Base-by-base conservation (phyloP, 2,888 invertebrate genomes). In the Colletes collaris region DNA sequence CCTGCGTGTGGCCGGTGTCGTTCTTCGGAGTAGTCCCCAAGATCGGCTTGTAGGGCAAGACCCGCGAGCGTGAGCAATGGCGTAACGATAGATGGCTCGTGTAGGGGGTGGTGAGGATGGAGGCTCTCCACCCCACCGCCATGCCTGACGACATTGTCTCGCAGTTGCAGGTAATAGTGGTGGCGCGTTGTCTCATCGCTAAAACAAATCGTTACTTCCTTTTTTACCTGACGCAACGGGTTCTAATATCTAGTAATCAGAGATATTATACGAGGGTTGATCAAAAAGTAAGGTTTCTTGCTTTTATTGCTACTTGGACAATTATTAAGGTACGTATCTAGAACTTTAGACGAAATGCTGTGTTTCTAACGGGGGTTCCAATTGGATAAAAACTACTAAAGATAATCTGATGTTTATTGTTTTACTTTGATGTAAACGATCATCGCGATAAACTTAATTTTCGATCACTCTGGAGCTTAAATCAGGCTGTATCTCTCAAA, bases 141-240 rank as follows among this genome's bases (percentile, higher is more conserved):
- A 90, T 94, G 92, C 91, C 94, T 94, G 77, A 95, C 93, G 76
- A 96, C 94, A 94, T 99, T 99, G 94, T 97, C 96, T 83, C 98
- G 96, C 92, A 99, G 94, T 94, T 99, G 99, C 89, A 98, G 95
- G 94, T 98, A 99, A 94, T 99, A 99, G 92, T 98, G 97, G 93
- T 98, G 97, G 77, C 98, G 95, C 70, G 98, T 97, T 88, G 97
- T 95, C 91, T 98, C 98, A 94, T 99, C 98, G 93, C 96, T 95
- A 88, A 53, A 88, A 89, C 59, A 76, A 77, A 60, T 10, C 13
- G 13, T 64, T 53, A 64, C 10, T 27, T 7, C 44, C 11, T 3
- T 19, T 6, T 16, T 71, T 50, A 55, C 53, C 3, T 46, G 49
- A n/a, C 35, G 27, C 8, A 46, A 52, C 37, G 0, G 0, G 6